Base-by-base conservation (phyloP, 2,113 vertebrate genomes). In the Plectropomus leopardus region DNA sequence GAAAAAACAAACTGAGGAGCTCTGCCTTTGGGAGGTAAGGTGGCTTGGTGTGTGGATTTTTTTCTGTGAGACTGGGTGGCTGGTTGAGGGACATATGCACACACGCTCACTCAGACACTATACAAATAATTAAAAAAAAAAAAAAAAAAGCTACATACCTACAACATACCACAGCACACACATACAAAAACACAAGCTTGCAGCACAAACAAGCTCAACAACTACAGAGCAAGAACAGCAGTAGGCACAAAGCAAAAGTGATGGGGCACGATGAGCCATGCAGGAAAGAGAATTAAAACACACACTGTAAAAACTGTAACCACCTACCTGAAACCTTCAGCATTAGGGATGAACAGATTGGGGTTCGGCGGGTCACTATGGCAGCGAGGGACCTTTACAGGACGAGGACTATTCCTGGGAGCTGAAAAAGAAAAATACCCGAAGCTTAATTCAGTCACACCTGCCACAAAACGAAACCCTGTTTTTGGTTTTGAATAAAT, bases 321-420 rank as follows among this genome's bases (percentile, higher is more conserved):
- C 51, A 34, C 87, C 44, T 97, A 99, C 98, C 98, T 99, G 95
- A 98, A 97, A 36, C 96, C 95, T 72, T 99, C 98, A 47, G 97
- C 91, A 0, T 97, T 96, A 5, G 98, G 97, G 84, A 98, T 98
- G 75, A 98, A 97, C 44, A 99, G 95, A 76, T 97, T 97, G 16
- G 98, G 97, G 89, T 99, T 99, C 28, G 98, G 98, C 76, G 98
- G 98, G 89, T 99, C 98, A 24, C 98, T 99, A 40, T 99, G 97
- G 89, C 97, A 99, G 23, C 98, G 96, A 34, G 98, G 98, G 14
- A 99, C 97, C 94, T 99, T 99, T 57, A 98, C 95, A 30, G 98
- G 98, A 58, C 98, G 97, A 76, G 98, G 97, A 84, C 96, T 99
- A 90, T 97, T 99, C 82, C 98, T 96, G 83, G 98, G 95, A 76